Base-by-base conservation (phyloP, 2,797 vertebrate genomes). In the Kryptopterus vitreolus region DNA sequence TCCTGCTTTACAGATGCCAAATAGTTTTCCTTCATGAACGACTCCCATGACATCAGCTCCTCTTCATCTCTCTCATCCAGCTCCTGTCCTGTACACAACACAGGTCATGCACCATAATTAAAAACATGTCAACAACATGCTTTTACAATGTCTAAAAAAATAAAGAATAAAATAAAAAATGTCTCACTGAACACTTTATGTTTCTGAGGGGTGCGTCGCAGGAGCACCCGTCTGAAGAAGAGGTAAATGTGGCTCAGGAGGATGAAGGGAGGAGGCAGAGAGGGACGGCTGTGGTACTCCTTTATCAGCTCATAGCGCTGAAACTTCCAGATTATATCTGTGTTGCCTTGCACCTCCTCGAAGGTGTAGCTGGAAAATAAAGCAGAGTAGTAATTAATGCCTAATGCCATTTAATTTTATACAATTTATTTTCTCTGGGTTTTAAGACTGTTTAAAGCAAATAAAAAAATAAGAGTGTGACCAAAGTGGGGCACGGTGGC, bases 251-350 rank as follows among this genome's bases (percentile, higher is more conserved):
- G 97, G 88, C 93, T 96, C 84, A 98, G 81, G 20, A 99, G 90
- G 89, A 98, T 98, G 86, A 99, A 89, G 33, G 98, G 98, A 0
- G 97, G 97, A 0, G 98, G 97, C 0, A 94, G 94, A 0, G 95
- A 89, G 0, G 98, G 98, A 0, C 96, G 94, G 69, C 95, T 89
- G 3, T 98, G 93, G 87, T 98, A 99, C 80, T 99, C 98, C 87
- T 97, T 93, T 0, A 99, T 98, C 62, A 99, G 90, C 88, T 96
- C 92, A 0, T 97, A 97, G 38, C 98, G 90, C 88, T 99, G 98
- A 88, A 99, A 99, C 92, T 97, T 99, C 98, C 98, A 99, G 86
- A 99, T 97, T 77, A 92, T 93, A 91, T 99, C 98, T 0, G 96
- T 98, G 92, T 97, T 96, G 81, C 96, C 95, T 87, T 99, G 98